Evolutionary conservation across 2,797 vertebrate species (phyloP), one percentile per base, ranked within the genome.

Genomic region (Karalla daura): DNA sequence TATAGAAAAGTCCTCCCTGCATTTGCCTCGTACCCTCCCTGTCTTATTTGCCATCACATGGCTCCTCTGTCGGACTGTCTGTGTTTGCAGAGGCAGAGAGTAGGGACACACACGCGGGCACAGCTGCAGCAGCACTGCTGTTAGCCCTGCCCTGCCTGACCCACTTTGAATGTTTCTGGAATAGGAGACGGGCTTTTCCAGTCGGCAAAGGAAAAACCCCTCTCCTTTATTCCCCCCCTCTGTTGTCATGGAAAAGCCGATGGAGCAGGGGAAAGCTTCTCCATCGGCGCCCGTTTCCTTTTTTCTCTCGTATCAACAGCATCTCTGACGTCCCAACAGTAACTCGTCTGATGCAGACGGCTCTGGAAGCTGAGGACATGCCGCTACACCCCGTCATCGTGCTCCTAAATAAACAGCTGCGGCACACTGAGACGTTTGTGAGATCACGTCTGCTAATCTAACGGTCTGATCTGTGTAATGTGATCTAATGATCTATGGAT

Each of bases 111-210:
- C 56, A 70, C 47, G 44, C 13, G 9, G 35, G 37, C 76, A 75
- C 77, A 89, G 80, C 89, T 89, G 78, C 76, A 70, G 75, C 70
- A 69, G 74, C 86, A 80, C 88, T 80, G 81, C 79, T 84, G 83
- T 85, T 86, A 85, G 84, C 84, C 71, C 86, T 82, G 85, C 84
- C 81, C 87, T 81, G 84, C 84, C 70, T 93, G 93, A 93, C 92
- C 92, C 91, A 93, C 87, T 94, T 93, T 84, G 81, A 83, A 86
- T 83, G 80, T 88, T 91, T 92, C 83, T 91, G 86, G 84, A 91
- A 89, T 51, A 89, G 60, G 49, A 87, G 59, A 88, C 71, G 90
- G 92, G 91, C 83, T 93, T 94, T 94, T 92, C 92, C 90, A 82
- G 80, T 70, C 80, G 56, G 70, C 25, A 18, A 65, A 80, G 78